Conservation (phyloP, 2,113 vertebrate genomes). For the Burhinus oedicnemus region DNA sequence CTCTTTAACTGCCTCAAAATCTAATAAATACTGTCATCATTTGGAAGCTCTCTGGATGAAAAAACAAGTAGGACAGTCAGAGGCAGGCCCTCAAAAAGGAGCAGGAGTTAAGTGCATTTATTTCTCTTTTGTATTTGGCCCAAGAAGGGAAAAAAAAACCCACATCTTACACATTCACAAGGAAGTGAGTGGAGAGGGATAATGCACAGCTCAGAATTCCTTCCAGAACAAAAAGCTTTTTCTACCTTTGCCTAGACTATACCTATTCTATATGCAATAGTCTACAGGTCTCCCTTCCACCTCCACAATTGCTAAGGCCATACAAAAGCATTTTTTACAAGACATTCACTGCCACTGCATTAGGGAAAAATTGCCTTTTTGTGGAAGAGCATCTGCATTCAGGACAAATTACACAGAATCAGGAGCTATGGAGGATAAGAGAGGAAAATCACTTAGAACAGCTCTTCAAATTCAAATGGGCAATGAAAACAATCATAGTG, state of each 20-base stretch:
- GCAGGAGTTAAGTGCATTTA: not conserved
- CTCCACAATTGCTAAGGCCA: not conserved
- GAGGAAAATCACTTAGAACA: slow-evolving; percentile 22
- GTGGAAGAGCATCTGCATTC: not conserved
- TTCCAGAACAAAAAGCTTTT: not conserved
- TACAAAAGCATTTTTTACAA: slow-evolving; percentile 5
- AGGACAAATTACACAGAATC: not conserved
- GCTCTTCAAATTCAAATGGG: slow-evolving; percentile 58
- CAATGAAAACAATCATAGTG: slow-evolving; percentile 3
- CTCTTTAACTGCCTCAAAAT: not conserved
- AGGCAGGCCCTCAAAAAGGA: not conserved
- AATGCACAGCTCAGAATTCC: not conserved
- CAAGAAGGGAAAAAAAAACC: fast-evolving
- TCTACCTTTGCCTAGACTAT: not conserved
- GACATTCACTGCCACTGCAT: not conserved
- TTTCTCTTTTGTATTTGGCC: not conserved
- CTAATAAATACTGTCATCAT: not conserved
- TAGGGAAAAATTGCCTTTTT: slow-evolving; percentile 1
- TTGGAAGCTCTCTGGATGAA: not conserved
- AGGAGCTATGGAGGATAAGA: not conserved
- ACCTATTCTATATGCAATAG: not conserved
- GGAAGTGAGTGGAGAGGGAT: not conserved
- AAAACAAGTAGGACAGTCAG: not conserved
- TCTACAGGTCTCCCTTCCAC: not conserved
- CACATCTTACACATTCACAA: not conserved